Conservation (phyloP, 2,113 vertebrate genomes). For the Ictidomys tridecemlineatus region DNA sequence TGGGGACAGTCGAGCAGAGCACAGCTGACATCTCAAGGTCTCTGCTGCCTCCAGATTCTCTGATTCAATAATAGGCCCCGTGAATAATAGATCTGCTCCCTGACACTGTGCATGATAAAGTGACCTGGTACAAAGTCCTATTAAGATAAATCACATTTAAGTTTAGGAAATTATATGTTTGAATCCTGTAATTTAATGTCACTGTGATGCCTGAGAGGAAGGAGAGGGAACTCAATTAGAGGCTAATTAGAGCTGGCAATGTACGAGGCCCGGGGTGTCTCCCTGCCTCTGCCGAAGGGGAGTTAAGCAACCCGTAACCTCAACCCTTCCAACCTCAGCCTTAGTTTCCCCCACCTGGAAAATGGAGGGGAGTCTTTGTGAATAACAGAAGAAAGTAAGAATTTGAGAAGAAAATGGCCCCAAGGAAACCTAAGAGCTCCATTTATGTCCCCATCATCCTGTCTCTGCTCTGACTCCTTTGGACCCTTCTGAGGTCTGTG, state of each 20-base stretch:
- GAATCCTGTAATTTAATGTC: conserved; percentile 82
- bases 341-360: conserved; percentile 14
- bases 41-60: conserved; percentile 12
- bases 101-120: conserved; percentile 77
- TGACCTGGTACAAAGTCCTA: conserved; percentile 73
- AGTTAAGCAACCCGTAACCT: neutral
- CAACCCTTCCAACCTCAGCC: neutral
- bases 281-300: neutral
- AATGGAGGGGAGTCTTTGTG: neutral
- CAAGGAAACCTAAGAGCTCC: neutral
- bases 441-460: too few species aligned
- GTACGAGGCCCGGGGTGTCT: neutral
- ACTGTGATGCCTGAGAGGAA: conserved; percentile 74
- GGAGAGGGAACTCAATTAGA: conserved; percentile 77
- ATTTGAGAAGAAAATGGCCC: neutral
- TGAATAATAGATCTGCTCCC: conserved; percentile 79
- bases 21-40: conserved; percentile 56
- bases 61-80: conserved; percentile 27
- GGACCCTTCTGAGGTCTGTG: neutral
- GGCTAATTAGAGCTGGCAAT: conserved; percentile 66
- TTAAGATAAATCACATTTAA: conserved; percentile 83
- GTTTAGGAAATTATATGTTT: conserved; percentile 83
- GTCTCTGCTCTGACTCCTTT: accelerated
- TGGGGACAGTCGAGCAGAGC: neutral
- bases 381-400: neutral